Evolutionary conservation across 2,888 invertebrate genomes (phyloP).

Genomic region (Phlogophora meticulosa): DNA sequence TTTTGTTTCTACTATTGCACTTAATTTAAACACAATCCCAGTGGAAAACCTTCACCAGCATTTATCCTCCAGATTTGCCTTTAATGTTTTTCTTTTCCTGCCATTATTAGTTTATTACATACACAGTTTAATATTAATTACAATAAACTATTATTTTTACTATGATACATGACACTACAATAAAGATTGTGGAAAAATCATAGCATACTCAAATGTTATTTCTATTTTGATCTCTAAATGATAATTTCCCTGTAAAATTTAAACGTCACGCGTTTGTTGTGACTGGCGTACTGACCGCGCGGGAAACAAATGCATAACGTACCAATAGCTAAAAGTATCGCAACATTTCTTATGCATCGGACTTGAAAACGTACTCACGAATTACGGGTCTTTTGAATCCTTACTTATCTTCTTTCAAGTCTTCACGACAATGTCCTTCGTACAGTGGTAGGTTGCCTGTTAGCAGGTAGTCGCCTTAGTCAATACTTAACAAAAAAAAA

Average conservation of each 20-base stretch:
- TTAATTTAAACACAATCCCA: too few species aligned
- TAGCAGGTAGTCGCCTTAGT: not conserved
- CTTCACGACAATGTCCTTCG: not conserved
- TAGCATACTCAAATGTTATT: too few species aligned
- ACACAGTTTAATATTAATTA: too few species aligned
- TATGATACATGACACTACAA: too few species aligned
- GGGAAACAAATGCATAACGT: not conserved
- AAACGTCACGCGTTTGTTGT: constrained; percentile 17
- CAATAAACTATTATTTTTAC: too few species aligned
- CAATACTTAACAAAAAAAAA: not conserved
- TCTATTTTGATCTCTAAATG: not conserved
- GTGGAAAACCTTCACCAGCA: too few species aligned
- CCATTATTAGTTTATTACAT: too few species aligned
- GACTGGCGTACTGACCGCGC: not conserved
- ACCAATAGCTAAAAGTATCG: not conserved
- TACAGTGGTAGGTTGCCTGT: not conserved
- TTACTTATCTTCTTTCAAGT: not conserved
- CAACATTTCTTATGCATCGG: not conserved
- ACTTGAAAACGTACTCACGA: not conserved
- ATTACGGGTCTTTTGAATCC: not conserved
- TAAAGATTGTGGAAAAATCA: too few species aligned
- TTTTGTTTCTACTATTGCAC: too few species aligned
- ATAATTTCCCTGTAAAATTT: constrained; percentile 15
- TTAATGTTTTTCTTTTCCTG: too few species aligned
- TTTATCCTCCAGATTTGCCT: too few species aligned